Percentiles rank a stretch among this genome's conserved stretches.
phyloP scores from a whole-genome alignment of 1,140 invertebrate genomes.

The Neodiprion lecontei region DNA sequence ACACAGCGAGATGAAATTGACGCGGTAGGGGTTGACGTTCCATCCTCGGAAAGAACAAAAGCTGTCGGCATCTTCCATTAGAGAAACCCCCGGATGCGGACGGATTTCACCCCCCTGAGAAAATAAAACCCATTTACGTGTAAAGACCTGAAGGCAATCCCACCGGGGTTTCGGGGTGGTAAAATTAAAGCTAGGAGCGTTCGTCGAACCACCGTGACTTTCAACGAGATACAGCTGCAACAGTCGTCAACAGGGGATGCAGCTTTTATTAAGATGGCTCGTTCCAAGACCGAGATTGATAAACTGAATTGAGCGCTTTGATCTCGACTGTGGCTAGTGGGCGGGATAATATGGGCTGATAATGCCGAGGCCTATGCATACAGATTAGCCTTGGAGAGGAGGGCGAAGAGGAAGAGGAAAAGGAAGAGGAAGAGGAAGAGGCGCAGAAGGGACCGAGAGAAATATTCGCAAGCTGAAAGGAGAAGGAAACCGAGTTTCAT shows the following conservation, averaged over 20 bases:
- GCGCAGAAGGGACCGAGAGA: background rate
- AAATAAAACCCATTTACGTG: background rate
- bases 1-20: background rate
- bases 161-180: background rate
- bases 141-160: background rate
- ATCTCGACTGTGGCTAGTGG: background rate
- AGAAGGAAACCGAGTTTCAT: slow-evolving; percentile 5
- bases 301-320: background rate
- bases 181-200: background rate
- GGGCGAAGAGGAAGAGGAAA: background rate
- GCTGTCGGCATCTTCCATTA: background rate
- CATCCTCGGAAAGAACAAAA: background rate
- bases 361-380: slow-evolving; percentile 16
- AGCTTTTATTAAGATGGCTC: slow-evolving; percentile 2
- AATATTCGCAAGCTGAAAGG: background rate
- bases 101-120: background rate
- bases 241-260: background rate
- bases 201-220: background rate
- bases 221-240: background rate
- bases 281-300: background rate
- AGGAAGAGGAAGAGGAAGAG: background rate
- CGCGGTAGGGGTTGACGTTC: background rate
- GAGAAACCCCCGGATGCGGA: background rate
- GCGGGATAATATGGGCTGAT: background rate
- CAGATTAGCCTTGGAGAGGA: slow-evolving; percentile 10